Evolutionary conservation across 1,140 invertebrate genomes (phyloP), one percentile per base, ranked within the genome.

Genomic region (Trichonephila inaurata): DNA sequence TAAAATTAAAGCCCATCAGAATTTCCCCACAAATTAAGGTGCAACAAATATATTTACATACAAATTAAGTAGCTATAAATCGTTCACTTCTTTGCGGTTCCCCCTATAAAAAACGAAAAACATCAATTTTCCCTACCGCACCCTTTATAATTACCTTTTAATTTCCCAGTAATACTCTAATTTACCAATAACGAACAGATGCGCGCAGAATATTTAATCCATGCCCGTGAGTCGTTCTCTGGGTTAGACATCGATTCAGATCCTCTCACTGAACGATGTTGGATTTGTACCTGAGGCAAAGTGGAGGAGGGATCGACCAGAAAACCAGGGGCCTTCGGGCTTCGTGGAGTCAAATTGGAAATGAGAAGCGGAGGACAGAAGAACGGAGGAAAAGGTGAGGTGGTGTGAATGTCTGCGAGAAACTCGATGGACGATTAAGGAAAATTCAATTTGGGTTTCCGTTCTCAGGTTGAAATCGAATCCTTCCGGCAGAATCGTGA

Each of bases 371-470:
- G 7, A 44, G 33, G 24, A 12, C 4, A 24, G 24, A 24, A 33
- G 28, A 61, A 62, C 3, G 33, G 85, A 21, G n/a, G 60, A 87
- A 87, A 87, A 83, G 62, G 62, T 33, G 81, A 51, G 51, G 58
- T 58, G 5, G 83, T 88, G 40, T 40, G 51, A 51, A 51, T 51
- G 51, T 51, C 51, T 51, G 51, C 60, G 87, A 89, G 69, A 33
- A 40, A 21, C 28, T 51, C 33, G n/a, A 69, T 24, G 64, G 33
- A 40, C 62, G 87, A 89, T 89, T 89, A 89, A 62, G 64, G 87
- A 89, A 89, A 89, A 89, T 89, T 89, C 87, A 89, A 89, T 89
- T 89, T 89, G 33, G 33, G 87, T 69, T 89, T 87, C 85, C 85
- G 85, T 87, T 87, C 60, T 61, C 40, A 60, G n/a, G 6, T n/a